Conservation (phyloP, 2,113 vertebrate species). For the Cisticola juncidis region DNA sequence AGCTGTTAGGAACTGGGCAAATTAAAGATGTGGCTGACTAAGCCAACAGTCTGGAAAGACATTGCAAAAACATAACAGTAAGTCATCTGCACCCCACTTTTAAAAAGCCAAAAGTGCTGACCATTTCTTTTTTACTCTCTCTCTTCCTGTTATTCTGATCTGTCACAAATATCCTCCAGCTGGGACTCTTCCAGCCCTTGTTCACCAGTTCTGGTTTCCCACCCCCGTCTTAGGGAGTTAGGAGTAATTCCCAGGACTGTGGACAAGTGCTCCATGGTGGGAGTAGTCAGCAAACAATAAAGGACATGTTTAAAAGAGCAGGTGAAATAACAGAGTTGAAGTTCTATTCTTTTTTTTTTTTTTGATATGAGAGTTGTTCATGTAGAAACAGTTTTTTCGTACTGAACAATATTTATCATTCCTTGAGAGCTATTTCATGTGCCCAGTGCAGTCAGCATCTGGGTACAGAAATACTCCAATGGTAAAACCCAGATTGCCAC, state of each 20-base stretch:
- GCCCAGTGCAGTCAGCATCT: neutral
- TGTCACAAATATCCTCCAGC: constrained; percentile 37
- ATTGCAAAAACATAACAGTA: neutral
- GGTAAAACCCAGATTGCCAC: neutral
- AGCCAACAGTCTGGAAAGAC: constrained; percentile 2
- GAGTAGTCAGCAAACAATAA: constrained; percentile 68
- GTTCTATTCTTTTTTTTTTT: neutral
- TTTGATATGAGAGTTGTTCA: neutral
- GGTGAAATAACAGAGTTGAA: constrained; percentile 67
- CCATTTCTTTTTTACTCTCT: neutral
- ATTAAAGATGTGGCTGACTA: constrained; percentile 50
- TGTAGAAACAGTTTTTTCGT: neutral
- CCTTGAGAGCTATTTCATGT: neutral
- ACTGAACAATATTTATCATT: neutral
- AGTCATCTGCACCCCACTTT: neutral
- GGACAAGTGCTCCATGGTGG: constrained; percentile 54
- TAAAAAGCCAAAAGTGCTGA: constrained; percentile 37
- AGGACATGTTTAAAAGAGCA: constrained; percentile 11
- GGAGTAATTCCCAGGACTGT: constrained; percentile 65
- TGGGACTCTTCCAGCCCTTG: constrained; percentile 16
- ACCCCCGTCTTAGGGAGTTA: constrained; percentile 55
- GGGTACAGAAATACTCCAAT: neutral
- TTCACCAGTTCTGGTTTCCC: constrained; percentile 14
- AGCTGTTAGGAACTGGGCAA: constrained; percentile 50
- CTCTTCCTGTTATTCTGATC: constrained; percentile 37